These are phyloP conservation scores for Cyrtodaria siliqua DNA, from an alignment of 2,888 invertebrate genomes.

Conservation along the genomic window DNA sequence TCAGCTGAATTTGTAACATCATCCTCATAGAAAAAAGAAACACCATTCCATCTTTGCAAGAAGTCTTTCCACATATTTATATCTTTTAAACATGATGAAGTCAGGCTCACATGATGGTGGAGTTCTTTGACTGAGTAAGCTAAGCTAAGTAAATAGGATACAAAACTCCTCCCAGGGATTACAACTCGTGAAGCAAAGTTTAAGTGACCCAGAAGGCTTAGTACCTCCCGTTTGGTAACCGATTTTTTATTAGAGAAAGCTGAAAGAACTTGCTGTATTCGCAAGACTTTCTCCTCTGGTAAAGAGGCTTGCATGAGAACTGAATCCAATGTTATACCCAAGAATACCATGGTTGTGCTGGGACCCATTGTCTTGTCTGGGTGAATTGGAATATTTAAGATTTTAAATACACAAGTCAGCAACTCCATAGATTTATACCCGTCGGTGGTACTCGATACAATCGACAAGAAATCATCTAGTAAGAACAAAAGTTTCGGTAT, in stretches of 20 bases:
- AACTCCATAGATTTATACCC: slow-evolving; percentile 53
- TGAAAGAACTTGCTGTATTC: not conserved
- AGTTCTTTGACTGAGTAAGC: slow-evolving; percentile 30
- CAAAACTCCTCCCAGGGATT: slow-evolving; percentile 36
- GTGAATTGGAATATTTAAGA: slow-evolving; percentile 42
- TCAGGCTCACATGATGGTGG: slow-evolving; percentile 33
- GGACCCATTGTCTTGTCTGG: slow-evolving; percentile 53
- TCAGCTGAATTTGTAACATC: slow-evolving; percentile 22
- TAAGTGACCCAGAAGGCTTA: slow-evolving; percentile 30
- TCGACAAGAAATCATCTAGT: slow-evolving; percentile 55
- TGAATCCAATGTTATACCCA: slow-evolving; percentile 59
- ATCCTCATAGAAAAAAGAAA: slow-evolving; percentile 46
- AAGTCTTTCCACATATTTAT: slow-evolving; percentile 38
- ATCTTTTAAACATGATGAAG: slow-evolving; percentile 24
- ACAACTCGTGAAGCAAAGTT: slow-evolving; percentile 40
- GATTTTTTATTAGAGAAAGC: slow-evolving; percentile 2
- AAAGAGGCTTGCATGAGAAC: slow-evolving; percentile 40
- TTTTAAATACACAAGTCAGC: slow-evolving; percentile 32
- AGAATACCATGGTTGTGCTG: slow-evolving; percentile 32
- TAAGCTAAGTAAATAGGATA: slow-evolving; percentile 30
- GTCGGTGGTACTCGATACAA: slow-evolving; percentile 16
- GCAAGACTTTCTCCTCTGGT: slow-evolving; percentile 29
- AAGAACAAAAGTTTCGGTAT: slow-evolving; percentile 43
- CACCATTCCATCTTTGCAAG: slow-evolving; percentile 45
- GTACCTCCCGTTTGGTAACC: slow-evolving; percentile 28